phyloP scores from a whole-genome alignment of 2,888 invertebrate genomes.

The Chrysodeixis includens region DNA sequence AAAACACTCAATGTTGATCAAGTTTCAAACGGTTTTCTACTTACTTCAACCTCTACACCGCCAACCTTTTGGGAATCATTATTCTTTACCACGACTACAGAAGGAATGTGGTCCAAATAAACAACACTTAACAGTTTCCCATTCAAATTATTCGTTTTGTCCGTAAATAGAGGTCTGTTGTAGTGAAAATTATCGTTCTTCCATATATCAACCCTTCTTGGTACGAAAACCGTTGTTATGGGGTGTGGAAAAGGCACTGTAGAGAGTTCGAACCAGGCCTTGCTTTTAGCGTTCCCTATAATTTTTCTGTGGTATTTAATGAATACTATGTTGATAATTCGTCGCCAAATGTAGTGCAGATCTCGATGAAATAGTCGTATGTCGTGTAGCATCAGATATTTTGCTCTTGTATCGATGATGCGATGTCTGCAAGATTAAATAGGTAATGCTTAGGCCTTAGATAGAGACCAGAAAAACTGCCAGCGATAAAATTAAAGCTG shows the following conservation, averaged over 20 bases:
- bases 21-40: slow-evolving; percentile 34
- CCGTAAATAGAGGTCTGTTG: slow-evolving; percentile 84
- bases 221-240: slow-evolving; percentile 85
- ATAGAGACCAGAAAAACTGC: too few species aligned
- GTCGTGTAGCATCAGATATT: slow-evolving; percentile 92
- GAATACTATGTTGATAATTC: slow-evolving; percentile 93
- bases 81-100: slow-evolving; percentile 84
- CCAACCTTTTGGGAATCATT: slow-evolving; percentile 81
- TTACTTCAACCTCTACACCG: slow-evolving; percentile 93
- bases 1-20: too few species aligned
- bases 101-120: slow-evolving; percentile 92
- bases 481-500: too few species aligned
- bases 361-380: slow-evolving; percentile 90
- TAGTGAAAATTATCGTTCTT: slow-evolving; percentile 89
- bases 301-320: slow-evolving; percentile 88
- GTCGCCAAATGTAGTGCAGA: slow-evolving; percentile 93
- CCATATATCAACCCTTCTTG: slow-evolving; percentile 92
- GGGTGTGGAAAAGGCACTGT: slow-evolving; percentile 93
- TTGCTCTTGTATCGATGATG: slow-evolving; percentile 92
- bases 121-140: slow-evolving; percentile 90
- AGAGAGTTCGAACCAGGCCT: slow-evolving; percentile 91
- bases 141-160: slow-evolving; percentile 90
- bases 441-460: too few species aligned
- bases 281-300: slow-evolving; percentile 66
- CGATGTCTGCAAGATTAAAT: slow-evolving; percentile 90